Conservation (phyloP, 2,888 invertebrate species). For the Ferrisia virgata region DNA sequence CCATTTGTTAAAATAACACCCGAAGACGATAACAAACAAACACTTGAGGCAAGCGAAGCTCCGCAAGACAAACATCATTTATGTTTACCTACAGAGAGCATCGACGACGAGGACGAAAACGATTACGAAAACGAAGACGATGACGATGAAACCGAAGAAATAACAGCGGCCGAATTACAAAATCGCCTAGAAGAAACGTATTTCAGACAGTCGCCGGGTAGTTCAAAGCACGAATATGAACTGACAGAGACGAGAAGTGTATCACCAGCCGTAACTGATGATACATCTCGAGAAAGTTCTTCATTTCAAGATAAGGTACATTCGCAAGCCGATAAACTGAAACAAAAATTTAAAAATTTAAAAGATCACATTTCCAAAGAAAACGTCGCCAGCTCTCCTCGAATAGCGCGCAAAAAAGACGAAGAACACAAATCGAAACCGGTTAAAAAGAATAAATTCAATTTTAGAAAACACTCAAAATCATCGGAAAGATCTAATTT, state of each 20-base stretch:
- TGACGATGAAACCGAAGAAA: conserved; percentile 58
- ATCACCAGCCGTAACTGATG: conserved; percentile 47
- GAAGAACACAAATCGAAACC: neutral
- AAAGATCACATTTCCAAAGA: conserved; percentile 52
- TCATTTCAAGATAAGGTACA: conserved; percentile 64
- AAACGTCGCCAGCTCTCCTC: neutral
- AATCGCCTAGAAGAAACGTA: conserved; percentile 62
- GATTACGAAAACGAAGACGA: conserved; percentile 49
- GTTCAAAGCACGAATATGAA: conserved; percentile 64
- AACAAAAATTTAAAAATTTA: conserved; percentile 62
- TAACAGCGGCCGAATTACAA: conserved; percentile 54
- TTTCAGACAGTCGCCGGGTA: conserved; percentile 59
- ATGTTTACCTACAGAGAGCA: conserved; percentile 50
- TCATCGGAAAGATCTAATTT: conserved; percentile 60
- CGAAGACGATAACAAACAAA: conserved; percentile 44
- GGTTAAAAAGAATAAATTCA: conserved; percentile 40
- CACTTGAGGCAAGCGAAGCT: conserved; percentile 52
- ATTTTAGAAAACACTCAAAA: conserved; percentile 51
- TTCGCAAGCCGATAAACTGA: conserved; percentile 69
- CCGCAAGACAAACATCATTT: conserved; percentile 54
- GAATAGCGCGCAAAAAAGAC: conserved; percentile 24
- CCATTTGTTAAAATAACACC: conserved; percentile 11
- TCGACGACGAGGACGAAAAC: conserved; percentile 51
- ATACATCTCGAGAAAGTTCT: neutral
- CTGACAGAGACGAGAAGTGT: conserved; percentile 55